Base-by-base conservation (phyloP, 2,113 vertebrate genomes). In the Stegastes partitus region DNA sequence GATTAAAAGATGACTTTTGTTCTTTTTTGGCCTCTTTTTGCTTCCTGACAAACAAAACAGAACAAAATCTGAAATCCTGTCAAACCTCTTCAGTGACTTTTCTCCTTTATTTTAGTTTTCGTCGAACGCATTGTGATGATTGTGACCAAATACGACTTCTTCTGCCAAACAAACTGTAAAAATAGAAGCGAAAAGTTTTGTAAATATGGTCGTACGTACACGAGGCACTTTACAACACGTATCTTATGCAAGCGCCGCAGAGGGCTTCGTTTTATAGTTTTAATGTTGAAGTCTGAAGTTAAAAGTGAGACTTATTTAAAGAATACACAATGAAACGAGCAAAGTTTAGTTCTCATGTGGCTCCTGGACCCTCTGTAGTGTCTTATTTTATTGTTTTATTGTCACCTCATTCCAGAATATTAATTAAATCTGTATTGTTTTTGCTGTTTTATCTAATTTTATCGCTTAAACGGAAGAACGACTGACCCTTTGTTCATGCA, bases 201-300 rank as follows among this genome's bases (percentile, higher is more conserved):
- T 84, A 87, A 78, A 81, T 88, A 68, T 75, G 45, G 45, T 64
- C 85, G 50, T 87, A 61, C 82, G 57, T 90, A 69, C 88, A 88
- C 81, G 66, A 76, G 81, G 93, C 93, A 94, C 93, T 94, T 94
- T 94, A 93, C 26, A 79, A 81, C 53, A 70, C 66, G 39, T 71
- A 71, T 85, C 45, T 81, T 34, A 34, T 34, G 31, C 31, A 34
- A 34, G 31, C 31, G 7, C 50, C 22, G 25, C 14, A 25, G 63
- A 73, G 37, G 37, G 51, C 2, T 64, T 25, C 18, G 2, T 64
- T n/a, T 25, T 19, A 37, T 64, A 63, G 2, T 49, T 75, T 21
- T 68, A 21, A 57, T 50, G 8, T 31, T 39, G 65, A 56, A 47
- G 47, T 47, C 10, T 19, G 22, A 61, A 50, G 9, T 39, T 11